A percentile compares a stretch with the other conserved stretches of the same genome.
These are phyloP conservation scores for Dermatemys mawii DNA, from an alignment of 2,113 vertebrate species.

Conservation along the genomic window DNA sequence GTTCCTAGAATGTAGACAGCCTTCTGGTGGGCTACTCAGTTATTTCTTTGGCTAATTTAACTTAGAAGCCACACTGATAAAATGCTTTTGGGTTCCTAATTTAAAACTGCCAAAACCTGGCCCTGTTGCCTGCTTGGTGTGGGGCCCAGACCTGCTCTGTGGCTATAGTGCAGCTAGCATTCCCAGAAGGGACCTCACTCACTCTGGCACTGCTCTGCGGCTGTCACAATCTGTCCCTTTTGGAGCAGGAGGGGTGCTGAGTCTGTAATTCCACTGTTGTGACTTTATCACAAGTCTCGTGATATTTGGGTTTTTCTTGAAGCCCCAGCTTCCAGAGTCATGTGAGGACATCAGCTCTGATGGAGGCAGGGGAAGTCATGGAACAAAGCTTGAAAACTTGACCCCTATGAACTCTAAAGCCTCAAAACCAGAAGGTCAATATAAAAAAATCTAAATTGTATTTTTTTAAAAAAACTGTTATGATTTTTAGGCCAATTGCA, in stretches of 20 bases:
- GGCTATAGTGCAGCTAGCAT: fast-evolving
- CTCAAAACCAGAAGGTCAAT: background rate
- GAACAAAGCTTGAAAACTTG: background rate
- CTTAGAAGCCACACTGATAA: background rate
- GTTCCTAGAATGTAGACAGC: background rate
- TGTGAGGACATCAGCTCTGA: background rate
- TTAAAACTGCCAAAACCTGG: background rate
- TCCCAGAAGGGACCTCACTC: background rate
- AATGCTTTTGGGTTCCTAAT: background rate
- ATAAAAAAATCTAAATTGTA: background rate
- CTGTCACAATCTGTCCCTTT: background rate
- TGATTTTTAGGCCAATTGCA: background rate
- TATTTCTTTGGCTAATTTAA: background rate
- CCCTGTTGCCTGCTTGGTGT: background rate
- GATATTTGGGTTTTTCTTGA: background rate
- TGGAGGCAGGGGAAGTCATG: background rate
- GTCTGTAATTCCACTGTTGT: background rate
- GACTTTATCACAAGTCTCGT: background rate
- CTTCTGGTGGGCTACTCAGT: background rate
- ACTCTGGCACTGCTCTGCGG: background rate
- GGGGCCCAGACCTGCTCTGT: fast-evolving
- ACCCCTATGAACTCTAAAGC: background rate
- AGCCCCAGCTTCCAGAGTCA: background rate
- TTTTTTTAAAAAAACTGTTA: background rate
- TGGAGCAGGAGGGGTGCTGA: background rate